These are phyloP conservation scores for Hylomyscus alleni DNA, from an alignment of 2,797 vertebrate genomes.

Conservation along the genomic window DNA sequence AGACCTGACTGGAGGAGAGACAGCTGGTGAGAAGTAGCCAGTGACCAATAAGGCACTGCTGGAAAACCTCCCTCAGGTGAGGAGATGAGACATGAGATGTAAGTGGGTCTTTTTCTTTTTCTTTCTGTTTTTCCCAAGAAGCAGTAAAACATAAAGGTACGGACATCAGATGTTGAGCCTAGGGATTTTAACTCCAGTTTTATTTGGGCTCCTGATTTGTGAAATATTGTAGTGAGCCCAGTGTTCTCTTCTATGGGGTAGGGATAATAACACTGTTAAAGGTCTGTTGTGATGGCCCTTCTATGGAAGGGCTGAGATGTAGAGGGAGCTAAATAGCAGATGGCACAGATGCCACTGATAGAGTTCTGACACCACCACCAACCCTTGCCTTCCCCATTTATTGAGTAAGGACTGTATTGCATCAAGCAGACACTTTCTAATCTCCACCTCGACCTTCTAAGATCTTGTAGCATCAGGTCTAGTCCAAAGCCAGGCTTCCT, in stretches of 20 bases:
- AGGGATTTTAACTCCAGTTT: slow-evolving; percentile 34
- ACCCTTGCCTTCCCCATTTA: not conserved
- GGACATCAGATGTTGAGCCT: not conserved
- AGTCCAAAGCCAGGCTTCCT: slow-evolving; percentile 14
- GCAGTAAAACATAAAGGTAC: slow-evolving; percentile 13
- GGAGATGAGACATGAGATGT: slow-evolving; percentile 19
- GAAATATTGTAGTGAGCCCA: not conserved
- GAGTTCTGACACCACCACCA: not conserved
- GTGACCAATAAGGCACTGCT: not conserved
- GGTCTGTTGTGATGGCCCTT: not conserved
- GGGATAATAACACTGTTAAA: not conserved
- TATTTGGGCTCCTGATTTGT: slow-evolving; percentile 22
- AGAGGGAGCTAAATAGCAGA: not conserved
- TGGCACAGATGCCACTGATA: not conserved
- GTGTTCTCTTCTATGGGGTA: slow-evolving; percentile 41
- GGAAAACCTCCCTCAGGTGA: not conserved
- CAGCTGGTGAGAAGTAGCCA: not conserved
- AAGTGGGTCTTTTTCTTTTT: not conserved
- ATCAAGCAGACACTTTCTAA: not conserved
- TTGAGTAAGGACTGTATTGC: not conserved
- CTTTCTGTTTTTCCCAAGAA: slow-evolving; percentile 12
- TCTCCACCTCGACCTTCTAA: slow-evolving; percentile 40
- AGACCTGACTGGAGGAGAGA: slow-evolving; percentile 30
- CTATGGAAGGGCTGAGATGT: not conserved
- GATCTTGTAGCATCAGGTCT: not conserved